phyloP scores from a whole-genome alignment of 2,797 vertebrate genomes.

The Varecia variegata region DNA sequence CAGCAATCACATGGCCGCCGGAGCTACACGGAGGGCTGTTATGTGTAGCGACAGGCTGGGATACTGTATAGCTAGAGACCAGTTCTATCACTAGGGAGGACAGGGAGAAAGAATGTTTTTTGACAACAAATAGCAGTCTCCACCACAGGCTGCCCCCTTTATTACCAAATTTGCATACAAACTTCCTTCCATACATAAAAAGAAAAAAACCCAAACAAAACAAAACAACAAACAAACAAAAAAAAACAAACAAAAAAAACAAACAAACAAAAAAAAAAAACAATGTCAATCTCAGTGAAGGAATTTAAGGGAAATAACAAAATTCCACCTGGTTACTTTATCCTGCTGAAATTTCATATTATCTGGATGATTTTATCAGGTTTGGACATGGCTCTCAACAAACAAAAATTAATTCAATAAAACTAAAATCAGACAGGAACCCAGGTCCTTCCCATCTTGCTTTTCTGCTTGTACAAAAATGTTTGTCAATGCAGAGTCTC shows the following conservation, averaged over 20 bases:
- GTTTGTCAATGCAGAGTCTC: not conserved
- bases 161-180: not conserved
- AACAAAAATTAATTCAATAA: not conserved
- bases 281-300: not conserved
- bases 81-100: not conserved
- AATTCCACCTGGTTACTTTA: not conserved
- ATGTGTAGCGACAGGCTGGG: not conserved
- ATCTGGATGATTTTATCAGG: not conserved
- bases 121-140: not conserved
- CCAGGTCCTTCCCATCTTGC: not conserved
- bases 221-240: not conserved
- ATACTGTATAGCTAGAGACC: not conserved
- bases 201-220: not conserved
- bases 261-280: too few relatives aligned
- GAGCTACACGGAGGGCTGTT: not conserved
- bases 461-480: not conserved
- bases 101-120: not conserved
- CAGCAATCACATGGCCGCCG: not conserved
- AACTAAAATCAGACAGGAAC: not conserved
- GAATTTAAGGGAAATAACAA: not conserved
- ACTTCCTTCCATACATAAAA: not conserved
- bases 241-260: too few relatives aligned
- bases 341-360: not conserved
- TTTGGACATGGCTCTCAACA: not conserved
- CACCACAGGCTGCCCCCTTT: not conserved